Evolutionary conservation across 2,797 vertebrate species (phyloP), one percentile per base, ranked within the genome.

Genomic region (Malacoctenus gilli): DNA sequence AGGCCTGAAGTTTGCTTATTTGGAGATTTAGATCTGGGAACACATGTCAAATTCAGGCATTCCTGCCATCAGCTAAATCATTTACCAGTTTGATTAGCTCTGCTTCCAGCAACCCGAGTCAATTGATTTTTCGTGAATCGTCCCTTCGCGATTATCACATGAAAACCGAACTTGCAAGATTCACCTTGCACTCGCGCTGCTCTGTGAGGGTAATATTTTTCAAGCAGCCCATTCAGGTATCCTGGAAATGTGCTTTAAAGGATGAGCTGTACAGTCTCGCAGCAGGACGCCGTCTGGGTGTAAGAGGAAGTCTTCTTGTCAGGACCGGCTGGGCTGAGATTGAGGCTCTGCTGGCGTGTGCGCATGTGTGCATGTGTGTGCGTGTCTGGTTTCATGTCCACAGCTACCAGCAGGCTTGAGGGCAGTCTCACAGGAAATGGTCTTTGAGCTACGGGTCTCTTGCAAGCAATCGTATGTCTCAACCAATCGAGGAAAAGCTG

Each of bases 371-470:
- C n/a, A n/a, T n/a, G n/a, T n/a, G n/a, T n/a, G n/a, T n/a, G n/a
- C 4, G 36, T 32, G 34, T 44, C 46, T 31, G 16, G 22, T 53
- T 60, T 75, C 39, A 25, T 66, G 44, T 59, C 48, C 42, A 14
- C 21, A 51, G 63, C 53, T 62, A 58, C 46, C 50, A 68, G 65
- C 35, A 69, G 41, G 62, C 23, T 57, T 66, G 6, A 32, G 31
- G 18, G 14, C 55, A 64, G 48, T 52, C 63, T 71, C 62, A 58
- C 37, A 34, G 42, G 55, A 32, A 59, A 37, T 36, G 19, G 2
- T 41, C 60, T 63, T 51, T 46, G 68, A 67, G 47, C 72, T 58
- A 77, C 76, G 53, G 44, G 32, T 55, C 37, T 76, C 42, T 46
- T 57, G 59, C 37, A 69, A 63, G 56, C 37, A 62, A 21, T 52